phyloP scores from a whole-genome alignment of 2,888 invertebrate genomes.

The Mallateleia sp. region DNA sequence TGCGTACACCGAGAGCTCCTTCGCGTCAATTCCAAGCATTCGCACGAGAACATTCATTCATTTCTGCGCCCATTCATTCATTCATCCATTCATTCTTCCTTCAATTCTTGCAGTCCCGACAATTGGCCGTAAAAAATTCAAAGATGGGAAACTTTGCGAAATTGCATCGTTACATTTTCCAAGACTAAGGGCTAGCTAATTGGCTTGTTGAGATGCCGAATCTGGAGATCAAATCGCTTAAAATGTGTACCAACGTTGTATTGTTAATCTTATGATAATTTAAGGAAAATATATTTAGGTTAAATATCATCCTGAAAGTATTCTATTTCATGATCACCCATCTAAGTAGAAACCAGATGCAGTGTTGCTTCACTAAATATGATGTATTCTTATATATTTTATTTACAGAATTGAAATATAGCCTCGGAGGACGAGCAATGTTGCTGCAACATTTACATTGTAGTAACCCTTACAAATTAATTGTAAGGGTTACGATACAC shows the following conservation, averaged over 20 bases:
- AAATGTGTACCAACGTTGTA: neutral
- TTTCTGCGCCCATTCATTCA: conserved; percentile 54
- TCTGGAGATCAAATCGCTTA: neutral
- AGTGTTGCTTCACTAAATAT: too few species aligned
- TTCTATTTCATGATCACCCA: too few species aligned
- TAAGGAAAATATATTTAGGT: too few species aligned
- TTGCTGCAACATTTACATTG: too few species aligned
- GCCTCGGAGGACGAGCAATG: too few species aligned
- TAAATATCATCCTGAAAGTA: too few species aligned
- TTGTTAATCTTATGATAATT: neutral
- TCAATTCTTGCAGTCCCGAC: conserved; percentile 65
- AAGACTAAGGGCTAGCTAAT: conserved; percentile 15
- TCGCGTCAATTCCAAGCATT: conserved; percentile 56
- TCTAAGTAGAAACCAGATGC: too few species aligned
- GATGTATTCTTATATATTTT: too few species aligned
- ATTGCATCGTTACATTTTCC: conserved; percentile 41
- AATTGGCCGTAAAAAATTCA: conserved; percentile 74
- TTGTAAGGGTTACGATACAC: too few species aligned
- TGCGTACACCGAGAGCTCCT: conserved; percentile 76
- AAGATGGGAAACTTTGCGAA: conserved; percentile 37
- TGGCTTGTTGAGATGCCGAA: conserved; percentile 3
- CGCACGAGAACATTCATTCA: conserved; percentile 60
- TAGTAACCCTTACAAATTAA: too few species aligned
- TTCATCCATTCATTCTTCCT: conserved; percentile 53
- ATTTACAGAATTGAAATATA: too few species aligned